A percentile compares a stretch with the other conserved stretches of the same genome.
These are phyloP conservation scores for Acanthisitta chloris DNA, from an alignment of 2,113 vertebrate genomes.

Conservation along the genomic window DNA sequence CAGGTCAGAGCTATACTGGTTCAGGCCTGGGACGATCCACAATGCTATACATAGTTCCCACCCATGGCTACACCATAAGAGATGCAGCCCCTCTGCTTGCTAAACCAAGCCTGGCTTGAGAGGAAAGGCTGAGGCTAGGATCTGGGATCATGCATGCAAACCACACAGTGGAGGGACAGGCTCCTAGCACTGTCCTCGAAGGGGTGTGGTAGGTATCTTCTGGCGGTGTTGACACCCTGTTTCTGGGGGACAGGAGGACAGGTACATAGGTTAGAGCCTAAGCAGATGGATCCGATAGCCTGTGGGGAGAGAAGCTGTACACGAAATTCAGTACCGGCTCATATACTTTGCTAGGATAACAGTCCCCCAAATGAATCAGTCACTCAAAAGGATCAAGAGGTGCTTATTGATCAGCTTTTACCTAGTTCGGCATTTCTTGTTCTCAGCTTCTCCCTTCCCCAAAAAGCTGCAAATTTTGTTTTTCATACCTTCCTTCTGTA, in stretches of 20 bases:
- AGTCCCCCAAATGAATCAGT: neutral
- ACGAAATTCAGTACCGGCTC: neutral
- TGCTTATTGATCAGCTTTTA: neutral
- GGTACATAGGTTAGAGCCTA: neutral
- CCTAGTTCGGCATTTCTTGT: neutral
- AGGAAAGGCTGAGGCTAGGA: neutral
- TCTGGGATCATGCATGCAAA: rapidly evolving
- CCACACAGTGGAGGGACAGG: neutral
- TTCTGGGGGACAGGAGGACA: neutral
- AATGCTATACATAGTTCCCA: neutral
- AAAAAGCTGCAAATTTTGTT: neutral
- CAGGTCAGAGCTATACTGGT: neutral
- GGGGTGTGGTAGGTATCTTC: neutral
- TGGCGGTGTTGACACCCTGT: neutral
- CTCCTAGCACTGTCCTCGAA: neutral
- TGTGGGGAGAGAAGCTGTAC: neutral
- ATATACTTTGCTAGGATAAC: neutral
- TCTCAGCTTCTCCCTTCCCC: neutral
- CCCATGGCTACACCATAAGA: neutral
- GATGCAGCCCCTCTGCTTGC: neutral
- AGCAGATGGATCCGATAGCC: neutral
- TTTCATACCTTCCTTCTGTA: slow-evolving; percentile 88
- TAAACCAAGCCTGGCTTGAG: neutral
- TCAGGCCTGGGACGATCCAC: neutral
- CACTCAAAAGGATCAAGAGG: neutral